Conservation (phyloP, 37 sponge, comb jelly and placozoan species). For the Aphrocallistes beatrix region DNA sequence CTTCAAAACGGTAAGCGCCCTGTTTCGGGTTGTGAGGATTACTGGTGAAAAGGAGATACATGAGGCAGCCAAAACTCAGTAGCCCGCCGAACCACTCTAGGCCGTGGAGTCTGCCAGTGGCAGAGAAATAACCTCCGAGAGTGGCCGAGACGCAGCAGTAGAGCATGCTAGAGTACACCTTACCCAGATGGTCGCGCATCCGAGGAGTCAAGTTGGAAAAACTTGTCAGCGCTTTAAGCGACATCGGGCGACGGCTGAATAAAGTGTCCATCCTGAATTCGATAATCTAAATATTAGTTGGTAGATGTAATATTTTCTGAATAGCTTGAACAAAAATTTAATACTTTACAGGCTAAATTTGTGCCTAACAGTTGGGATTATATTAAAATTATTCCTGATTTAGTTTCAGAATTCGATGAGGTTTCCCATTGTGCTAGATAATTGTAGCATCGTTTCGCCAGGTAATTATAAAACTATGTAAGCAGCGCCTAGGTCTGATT, state of each 20-base stretch:
- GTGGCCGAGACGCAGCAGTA: background rate
- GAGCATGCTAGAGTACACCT: background rate
- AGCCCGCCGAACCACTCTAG: background rate
- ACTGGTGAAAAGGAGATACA: background rate
- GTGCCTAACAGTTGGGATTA: too few species aligned
- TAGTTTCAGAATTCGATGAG: too few species aligned
- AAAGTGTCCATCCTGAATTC: background rate
- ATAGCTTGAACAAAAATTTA: too few species aligned
- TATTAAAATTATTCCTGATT: too few species aligned
- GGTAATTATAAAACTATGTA: too few species aligned
- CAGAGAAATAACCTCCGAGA: background rate
- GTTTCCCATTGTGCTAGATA: too few species aligned
- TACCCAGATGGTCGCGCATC: background rate
- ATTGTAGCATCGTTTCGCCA: too few species aligned
- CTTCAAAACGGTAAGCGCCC: background rate
- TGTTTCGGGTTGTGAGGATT: background rate
- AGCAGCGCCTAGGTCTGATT: too few species aligned
- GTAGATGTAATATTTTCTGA: too few species aligned
- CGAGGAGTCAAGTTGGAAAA: constrained; percentile 17
- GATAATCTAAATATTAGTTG: too few species aligned
- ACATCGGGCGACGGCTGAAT: background rate
- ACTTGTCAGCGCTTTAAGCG: constrained; percentile 1
- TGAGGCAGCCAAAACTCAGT: background rate
- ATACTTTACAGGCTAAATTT: too few species aligned
- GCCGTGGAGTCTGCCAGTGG: background rate